Evolutionary conservation across 2,888 invertebrate species (phyloP).

Genomic region (Sesia apiformis): DNA sequence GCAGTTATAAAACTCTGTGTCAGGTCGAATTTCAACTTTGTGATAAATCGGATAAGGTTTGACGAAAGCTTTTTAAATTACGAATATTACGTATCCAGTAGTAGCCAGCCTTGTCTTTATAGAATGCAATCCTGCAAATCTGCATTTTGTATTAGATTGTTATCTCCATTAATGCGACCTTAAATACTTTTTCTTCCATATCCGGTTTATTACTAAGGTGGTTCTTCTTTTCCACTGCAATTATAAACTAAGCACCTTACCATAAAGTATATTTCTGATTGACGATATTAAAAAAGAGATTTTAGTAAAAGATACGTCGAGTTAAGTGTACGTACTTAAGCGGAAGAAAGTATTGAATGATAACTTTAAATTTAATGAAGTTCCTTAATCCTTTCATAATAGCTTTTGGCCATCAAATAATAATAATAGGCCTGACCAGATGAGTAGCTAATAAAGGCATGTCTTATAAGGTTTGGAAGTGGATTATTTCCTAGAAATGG

Average conservation of each 20-base stretch:
- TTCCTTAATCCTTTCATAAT: neutral
- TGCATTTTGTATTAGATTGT: slow-evolving; percentile 59
- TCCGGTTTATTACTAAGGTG: slow-evolving; percentile 27
- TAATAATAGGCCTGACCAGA: neutral
- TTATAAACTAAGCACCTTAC: neutral
- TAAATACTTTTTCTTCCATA: slow-evolving; percentile 38
- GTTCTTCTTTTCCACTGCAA: neutral
- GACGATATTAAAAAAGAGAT: slow-evolving; percentile 5
- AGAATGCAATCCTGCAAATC: slow-evolving; percentile 44
- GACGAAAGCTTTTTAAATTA: no score
- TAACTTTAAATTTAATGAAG: neutral
- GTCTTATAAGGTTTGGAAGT: neutral
- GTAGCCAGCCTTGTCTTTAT: slow-evolving; percentile 17
- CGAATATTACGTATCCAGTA: neutral
- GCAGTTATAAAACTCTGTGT: no score
- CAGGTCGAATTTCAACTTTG: no score
- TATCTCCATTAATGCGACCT: slow-evolving; percentile 48
- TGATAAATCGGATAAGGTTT: no score
- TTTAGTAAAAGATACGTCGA: slow-evolving; percentile 22
- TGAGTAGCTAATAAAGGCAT: neutral
- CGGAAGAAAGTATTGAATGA: slow-evolving; percentile 12
- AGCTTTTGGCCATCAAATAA: neutral
- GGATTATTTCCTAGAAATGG: neutral
- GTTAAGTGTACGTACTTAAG: slow-evolving; percentile 27
- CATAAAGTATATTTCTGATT: slow-evolving; percentile 10